phyloP scores from a whole-genome alignment of 1,140 invertebrate genomes.

The Papilio dardanus region DNA sequence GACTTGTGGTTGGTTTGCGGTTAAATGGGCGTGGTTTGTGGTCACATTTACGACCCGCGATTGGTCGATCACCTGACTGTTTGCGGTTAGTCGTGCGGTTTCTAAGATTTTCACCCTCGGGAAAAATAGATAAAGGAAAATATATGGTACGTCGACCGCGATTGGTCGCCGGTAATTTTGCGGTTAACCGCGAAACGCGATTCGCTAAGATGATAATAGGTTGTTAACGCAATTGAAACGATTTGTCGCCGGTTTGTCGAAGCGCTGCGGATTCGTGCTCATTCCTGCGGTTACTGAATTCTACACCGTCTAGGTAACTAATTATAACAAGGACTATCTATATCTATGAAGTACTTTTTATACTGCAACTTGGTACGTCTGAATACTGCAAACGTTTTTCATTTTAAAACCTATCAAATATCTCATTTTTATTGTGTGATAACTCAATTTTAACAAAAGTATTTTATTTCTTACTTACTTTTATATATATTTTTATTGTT shows the following conservation, averaged over 20 bases:
- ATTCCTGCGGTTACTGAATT: slow-evolving; percentile 52
- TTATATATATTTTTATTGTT: neutral
- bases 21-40: slow-evolving; percentile 77
- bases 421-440: neutral
- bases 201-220: slow-evolving; percentile 77
- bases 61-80: slow-evolving; percentile 79
- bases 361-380: neutral
- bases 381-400: no score
- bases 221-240: slow-evolving; percentile 66
- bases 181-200: slow-evolving; percentile 76
- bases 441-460: neutral
- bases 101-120: slow-evolving; percentile 80
- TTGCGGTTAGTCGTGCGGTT: slow-evolving; percentile 80
- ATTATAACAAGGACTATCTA: neutral
- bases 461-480: neutral
- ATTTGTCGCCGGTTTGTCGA: slow-evolving; percentile 65
- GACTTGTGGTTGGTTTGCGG: slow-evolving; percentile 81
- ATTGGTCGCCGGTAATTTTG: slow-evolving; percentile 74
- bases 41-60: slow-evolving; percentile 76
- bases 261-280: slow-evolving; percentile 48
- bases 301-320: neutral
- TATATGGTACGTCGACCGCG: slow-evolving; percentile 57
- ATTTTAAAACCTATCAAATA: no score
- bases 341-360: neutral
- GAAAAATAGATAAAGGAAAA: slow-evolving; percentile 80